These are phyloP conservation scores for human (Homo sapiens) DNA, from an alignment of 2,113 vertebrate genomes.

Conservation along the genomic window GRCh38 chr7:26921501-26922000, in stretches of 20 bases:
- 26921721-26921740: neutral
- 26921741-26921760: neutral
- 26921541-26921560: neutral
- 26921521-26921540: neutral
- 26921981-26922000: neutral
- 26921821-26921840: neutral
- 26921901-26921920: neutral
- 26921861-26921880: neutral
- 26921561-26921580: slow-evolving; percentile 11
- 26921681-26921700: neutral
- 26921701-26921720: neutral
- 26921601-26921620: neutral
- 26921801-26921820: neutral
- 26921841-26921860: neutral
- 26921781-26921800: neutral
- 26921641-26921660: neutral
- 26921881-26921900: neutral
- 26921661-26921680: neutral
- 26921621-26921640: neutral
- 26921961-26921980: neutral
- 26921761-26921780: neutral
- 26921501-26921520: neutral
- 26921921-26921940: neutral
- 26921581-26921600: neutral
- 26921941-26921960: neutral